Conservation (phyloP, 2,113 vertebrate genomes). For the Cinclus mexicanus region DNA sequence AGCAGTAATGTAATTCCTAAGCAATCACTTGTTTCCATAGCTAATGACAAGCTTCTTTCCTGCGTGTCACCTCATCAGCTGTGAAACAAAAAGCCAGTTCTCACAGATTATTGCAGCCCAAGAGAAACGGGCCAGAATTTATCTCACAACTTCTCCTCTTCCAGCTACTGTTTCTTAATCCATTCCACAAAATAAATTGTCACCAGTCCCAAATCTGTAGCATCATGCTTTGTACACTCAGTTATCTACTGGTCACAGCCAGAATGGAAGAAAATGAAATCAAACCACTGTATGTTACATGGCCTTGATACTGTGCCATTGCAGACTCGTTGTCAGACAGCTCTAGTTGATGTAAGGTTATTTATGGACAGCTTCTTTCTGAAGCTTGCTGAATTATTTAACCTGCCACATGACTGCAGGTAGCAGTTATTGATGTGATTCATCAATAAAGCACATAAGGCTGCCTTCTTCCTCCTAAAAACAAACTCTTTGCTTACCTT, state of each 20-base stretch:
- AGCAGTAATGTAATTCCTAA: conserved; percentile 16
- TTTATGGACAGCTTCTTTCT: not conserved
- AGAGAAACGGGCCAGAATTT: conserved; percentile 1
- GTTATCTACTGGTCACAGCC: not conserved
- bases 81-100: not conserved
- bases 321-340: not conserved
- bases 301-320: not conserved
- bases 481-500: not conserved
- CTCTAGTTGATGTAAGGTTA: not conserved
- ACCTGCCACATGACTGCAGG: not conserved
- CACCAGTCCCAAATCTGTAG: not conserved
- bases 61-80: conserved; percentile 24
- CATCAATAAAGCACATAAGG: not conserved
- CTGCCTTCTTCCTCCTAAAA: not conserved
- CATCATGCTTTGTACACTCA: not conserved
- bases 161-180: not conserved
- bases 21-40: conserved; percentile 22
- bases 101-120: not conserved
- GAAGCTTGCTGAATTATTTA: not conserved
- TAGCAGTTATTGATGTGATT: not conserved
- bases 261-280: not conserved
- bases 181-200: not conserved
- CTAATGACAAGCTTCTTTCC: conserved; percentile 9
- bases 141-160: not conserved
- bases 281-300: not conserved